Percentiles rank a stretch among this genome's conserved stretches.
phyloP scores from a whole-genome alignment of 2,797 vertebrate genomes.

The Acanthurus leucopareius region DNA sequence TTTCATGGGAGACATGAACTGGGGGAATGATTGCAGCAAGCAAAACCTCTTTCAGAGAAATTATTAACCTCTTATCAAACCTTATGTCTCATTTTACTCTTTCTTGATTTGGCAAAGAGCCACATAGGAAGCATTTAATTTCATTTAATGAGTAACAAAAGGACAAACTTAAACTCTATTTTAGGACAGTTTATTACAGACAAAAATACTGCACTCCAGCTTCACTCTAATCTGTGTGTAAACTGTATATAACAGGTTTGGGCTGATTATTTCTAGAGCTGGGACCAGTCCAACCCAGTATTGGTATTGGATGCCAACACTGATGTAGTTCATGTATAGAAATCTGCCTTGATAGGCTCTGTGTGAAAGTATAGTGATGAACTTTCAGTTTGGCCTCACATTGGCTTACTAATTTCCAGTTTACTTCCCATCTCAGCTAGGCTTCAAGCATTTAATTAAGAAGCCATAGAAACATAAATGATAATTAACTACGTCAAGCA shows the following conservation, averaged over 20 bases:
- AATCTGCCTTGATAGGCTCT: no score
- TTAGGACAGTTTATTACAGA: not conserved
- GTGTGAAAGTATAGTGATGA: no score
- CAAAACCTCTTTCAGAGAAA: not conserved
- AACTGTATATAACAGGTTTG: not conserved
- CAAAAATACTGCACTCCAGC: not conserved
- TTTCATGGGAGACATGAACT: not conserved
- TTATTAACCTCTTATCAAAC: not conserved
- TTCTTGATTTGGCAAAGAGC: not conserved
- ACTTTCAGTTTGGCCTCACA: no score
- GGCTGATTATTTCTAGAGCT: not conserved
- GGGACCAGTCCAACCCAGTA: no score
- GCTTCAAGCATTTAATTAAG: no score
- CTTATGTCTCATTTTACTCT: not conserved
- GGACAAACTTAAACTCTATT: not conserved
- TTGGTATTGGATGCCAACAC: no score
- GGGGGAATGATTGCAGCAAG: not conserved
- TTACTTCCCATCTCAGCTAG: no score
- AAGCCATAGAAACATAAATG: no score
- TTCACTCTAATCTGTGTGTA: not conserved
- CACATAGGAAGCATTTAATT: not conserved
- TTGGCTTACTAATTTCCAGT: no score
- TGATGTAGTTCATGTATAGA: no score
- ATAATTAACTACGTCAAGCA: no score
- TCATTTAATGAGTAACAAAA: not conserved